Percentiles rank a stretch among this genome's conserved stretches.
Evolutionary conservation across 1,140 invertebrate species (phyloP).

Genomic region (Frieseomelitta varia): DNA sequence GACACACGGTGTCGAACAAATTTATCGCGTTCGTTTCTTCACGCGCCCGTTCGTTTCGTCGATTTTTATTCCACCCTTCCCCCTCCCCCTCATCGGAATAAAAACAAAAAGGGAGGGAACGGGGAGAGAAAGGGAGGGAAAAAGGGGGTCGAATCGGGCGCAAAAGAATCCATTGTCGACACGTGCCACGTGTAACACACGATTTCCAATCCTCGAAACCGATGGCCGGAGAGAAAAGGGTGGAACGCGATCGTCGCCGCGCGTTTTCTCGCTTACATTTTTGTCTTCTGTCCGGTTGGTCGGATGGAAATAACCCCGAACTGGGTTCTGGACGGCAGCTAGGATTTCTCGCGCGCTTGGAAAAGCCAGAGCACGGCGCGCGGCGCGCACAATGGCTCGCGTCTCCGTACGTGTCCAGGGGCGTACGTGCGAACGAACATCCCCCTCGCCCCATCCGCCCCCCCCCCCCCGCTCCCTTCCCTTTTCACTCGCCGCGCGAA

Average conservation of each 20-base stretch:
- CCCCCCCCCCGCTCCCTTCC: too few species aligned
- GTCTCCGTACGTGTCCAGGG: constrained; percentile 23
- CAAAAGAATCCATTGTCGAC: constrained; percentile 4
- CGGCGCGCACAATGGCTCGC: constrained; percentile 12
- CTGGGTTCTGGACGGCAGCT: background rate
- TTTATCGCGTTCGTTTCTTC: background rate
- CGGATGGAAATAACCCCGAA: constrained; percentile 4
- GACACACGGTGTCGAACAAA: background rate
- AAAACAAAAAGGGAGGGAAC: too few species aligned
- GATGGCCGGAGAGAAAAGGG: background rate
- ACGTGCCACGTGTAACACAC: constrained; percentile 19
- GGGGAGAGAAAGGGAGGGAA: background rate
- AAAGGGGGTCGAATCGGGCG: too few species aligned
- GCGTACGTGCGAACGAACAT: constrained; percentile 27
- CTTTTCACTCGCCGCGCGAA: background rate
- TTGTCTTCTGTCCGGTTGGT: constrained; percentile 21
- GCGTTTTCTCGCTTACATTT: constrained; percentile 23
- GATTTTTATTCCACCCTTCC: background rate
- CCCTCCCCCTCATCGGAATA: too few species aligned
- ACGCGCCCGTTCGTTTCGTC: background rate
- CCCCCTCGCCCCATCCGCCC: constrained; percentile 26
- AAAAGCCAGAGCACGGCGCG: background rate
- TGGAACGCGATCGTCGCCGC: background rate
- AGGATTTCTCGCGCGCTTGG: background rate
- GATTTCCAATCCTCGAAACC: constrained; percentile 23